Base-by-base conservation (phyloP, 2,797 vertebrate genomes). In the Lophius americanus region DNA sequence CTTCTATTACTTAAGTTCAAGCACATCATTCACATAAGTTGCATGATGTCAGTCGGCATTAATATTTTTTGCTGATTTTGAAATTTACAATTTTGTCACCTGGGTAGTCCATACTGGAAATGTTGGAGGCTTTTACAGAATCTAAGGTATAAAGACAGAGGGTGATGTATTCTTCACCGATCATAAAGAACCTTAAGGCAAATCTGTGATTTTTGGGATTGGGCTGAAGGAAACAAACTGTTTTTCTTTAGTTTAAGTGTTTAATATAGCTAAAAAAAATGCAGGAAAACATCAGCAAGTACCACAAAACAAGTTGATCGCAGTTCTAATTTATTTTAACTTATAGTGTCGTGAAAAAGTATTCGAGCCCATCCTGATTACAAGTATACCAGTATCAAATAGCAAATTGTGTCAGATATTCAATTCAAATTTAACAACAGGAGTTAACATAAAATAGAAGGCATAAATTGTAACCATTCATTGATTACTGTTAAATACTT, bases 271-370 rank as follows among this genome's bases (percentile, higher is more conserved):
- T 2, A 42, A 7, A 6, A 10, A 10, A 41, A 60, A 13, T 51
- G 39, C 35, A 50, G 64, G 48, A 41, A 49, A 64, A 51, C 7
- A 38, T 52, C 51, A 56, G 48, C n/a, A n/a, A n/a, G n/a, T n/a
- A n/a, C n/a, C n/a, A n/a, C n/a, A n/a, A n/a, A n/a, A n/a, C n/a
- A n/a, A n/a, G n/a, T n/a, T n/a, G n/a, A n/a, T n/a, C n/a, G n/a
- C n/a, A n/a, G n/a, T n/a, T n/a, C n/a, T n/a, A n/a, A n/a, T n/a
- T n/a, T n/a, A n/a, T n/a, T n/a, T n/a, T 23, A 23, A 23, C 23
- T 23, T 2, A 23, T 23, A 23, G 23, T 23, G 23, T 23, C 2
- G 23, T 23, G 23, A 23, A 23, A 23, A 23, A 23, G 23, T 23
- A 23, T 23, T 23, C 23, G 23, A 23, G 23, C 23, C 23, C 23